Base-by-base conservation (phyloP, 2,113 vertebrate genomes). In the Anolis sagrei region DNA sequence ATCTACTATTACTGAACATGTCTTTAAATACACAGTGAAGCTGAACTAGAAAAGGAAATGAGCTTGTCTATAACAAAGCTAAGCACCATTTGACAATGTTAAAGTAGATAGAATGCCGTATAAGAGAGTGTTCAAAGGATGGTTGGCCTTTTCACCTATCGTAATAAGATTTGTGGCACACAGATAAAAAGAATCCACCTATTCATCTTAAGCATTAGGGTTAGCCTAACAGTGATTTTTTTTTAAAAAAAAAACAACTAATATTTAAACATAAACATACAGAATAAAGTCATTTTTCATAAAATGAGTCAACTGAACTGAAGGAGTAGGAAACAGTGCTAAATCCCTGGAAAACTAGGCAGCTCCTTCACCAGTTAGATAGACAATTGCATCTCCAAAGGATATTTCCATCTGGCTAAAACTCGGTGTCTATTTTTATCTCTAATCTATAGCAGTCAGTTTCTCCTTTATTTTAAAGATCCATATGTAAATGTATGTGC, bases 91-190 rank as follows among this genome's bases (percentile, higher is more conserved):
- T 62, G 54, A 73, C 58, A 51, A 73, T 78, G 51, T 64, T 77
- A 87, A 74, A 64, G n/a, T 23, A 62, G 21, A 62, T 36, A 86
- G 36, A 73, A 79, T 77, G 49, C 18, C 27, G 16, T 48, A 39
- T 75, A 76, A 68, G n/a, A 73, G 75, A 80, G 61, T 80, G 27
- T 75, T 81, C 78, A 86, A 77, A 76, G 79, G 48, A 51, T 51
- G 32, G 51, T 66, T 81, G 72, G 48, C 36, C 62, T 81, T 81
- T 69, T 48, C 62, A 21, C 11, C 81, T 76, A 36, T 73, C 75
- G 84, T 87, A 82, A 87, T 78, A 73, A 86, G 48, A 86, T 61
- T 62, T 14, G 0, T 70, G 58, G 39, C 69, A 36, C 5, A 44
- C 11, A 81, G 76, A 66, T 61, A 13, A 18, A 66, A 27, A 44